Conservation (phyloP, 2,888 invertebrate species). For the Lepidocyrtoides sp. region DNA sequence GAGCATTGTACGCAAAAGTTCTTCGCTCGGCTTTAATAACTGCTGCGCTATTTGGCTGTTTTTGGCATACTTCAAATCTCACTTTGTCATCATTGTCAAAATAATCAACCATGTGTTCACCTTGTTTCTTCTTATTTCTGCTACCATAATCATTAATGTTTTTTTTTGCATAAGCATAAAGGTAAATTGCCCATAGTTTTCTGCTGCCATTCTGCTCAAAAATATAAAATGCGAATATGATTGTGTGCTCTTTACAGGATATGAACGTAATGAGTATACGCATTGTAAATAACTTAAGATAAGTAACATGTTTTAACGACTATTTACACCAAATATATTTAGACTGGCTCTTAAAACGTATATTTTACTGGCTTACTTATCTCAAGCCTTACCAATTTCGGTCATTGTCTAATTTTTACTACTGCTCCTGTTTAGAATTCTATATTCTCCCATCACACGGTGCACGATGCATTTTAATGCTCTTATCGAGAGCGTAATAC, state of each 20-base stretch:
- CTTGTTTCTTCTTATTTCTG: not conserved
- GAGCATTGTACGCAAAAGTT: not conserved
- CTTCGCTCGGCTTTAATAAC: not conserved
- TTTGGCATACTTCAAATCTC: not conserved
- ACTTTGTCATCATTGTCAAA: constrained; percentile 44
- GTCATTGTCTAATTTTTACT: constrained; percentile 19
- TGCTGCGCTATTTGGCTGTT: not conserved
- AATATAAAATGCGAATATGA: too few relatives aligned
- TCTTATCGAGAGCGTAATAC: not conserved
- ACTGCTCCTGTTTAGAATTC: not conserved
- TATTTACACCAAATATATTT: too few relatives aligned
- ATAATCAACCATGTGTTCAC: constrained; percentile 40
- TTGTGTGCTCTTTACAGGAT: too few relatives aligned
- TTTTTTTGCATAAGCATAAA: too few relatives aligned
- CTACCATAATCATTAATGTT: too few relatives aligned
- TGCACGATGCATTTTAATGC: constrained; percentile 40
- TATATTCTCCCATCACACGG: not conserved
- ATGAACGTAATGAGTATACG: too few relatives aligned
- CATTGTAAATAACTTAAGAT: too few relatives aligned
- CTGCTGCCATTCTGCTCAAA: too few relatives aligned
- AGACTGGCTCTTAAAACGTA: too few relatives aligned
- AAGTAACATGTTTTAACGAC: too few relatives aligned
- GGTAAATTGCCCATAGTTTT: too few relatives aligned
- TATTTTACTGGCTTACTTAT: too few relatives aligned
- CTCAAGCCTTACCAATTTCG: not conserved